Base-by-base conservation (phyloP, 1,140 invertebrate genomes). In the Drosophila azteca region DNA sequence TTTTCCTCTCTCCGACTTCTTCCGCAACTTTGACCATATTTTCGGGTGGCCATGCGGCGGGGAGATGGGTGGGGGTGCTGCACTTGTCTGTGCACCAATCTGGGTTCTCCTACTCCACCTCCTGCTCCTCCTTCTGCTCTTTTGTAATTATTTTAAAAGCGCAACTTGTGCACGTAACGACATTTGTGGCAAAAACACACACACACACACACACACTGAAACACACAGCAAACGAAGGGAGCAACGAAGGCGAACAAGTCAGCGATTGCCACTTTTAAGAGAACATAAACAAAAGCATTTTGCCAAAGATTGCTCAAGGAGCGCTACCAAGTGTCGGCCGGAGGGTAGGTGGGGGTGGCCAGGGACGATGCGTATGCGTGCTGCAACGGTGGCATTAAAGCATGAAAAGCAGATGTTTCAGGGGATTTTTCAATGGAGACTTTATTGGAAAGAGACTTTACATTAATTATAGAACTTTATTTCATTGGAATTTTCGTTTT, bases 131-230 rank as follows among this genome's bases (percentile, higher is more conserved):
- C 17, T 20, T 1, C 1, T 20, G 17, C 17, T 20, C 17, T 54
- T 81, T 82, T 82, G 82, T 88, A 85, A 85, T 85, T 85, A 85
- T 85, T 88, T 88, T 85, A 88, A 85, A 88, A 85, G 82, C 83
- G 78, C 83, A 87, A 85, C 82, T 85, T 85, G 82, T 85, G 82
- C 82, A 85, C 82, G 82, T 85, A 85, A 85, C 82, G 74, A 87
- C 81, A 87, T 81, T 85, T 85, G 81, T 75, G 58, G 81, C 80
- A 79, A 39, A 39, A 39, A 13, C 35, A 69, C 48, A 63, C 11
- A 54, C 48, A 63, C 11, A 54, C 66, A 49, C 48, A 63, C 11
- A 54, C 11, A 54, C 48, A 63, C 11, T n/a, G n/a, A n/a, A n/a
- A 54, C 66, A 49, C 48, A 63, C 11, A 54, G 46, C 31, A 51